These are phyloP conservation scores for Eptatretus burgeri DNA, from an alignment of 2,113 vertebrate species.

Conservation along the genomic window DNA sequence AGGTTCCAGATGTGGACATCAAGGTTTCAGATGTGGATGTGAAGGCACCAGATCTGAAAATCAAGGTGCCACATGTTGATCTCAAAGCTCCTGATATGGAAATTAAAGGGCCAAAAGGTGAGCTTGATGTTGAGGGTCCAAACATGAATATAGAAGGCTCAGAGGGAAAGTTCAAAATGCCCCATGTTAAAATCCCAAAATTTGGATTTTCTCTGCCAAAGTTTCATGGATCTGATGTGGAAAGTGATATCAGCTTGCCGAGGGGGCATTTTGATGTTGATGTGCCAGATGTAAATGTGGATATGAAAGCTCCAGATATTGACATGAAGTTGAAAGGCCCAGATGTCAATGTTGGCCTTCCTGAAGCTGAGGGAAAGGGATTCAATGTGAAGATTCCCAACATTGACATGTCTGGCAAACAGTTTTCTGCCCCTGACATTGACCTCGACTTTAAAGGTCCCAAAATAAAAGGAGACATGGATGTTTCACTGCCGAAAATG, in stretches of 20 bases:
- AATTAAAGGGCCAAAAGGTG: slow-evolving; percentile 9
- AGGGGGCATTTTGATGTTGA: too few relatives aligned
- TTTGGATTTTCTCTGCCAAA: slow-evolving; percentile 21
- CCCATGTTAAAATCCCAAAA: slow-evolving; percentile 18
- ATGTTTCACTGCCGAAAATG: neutral
- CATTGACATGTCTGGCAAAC: slow-evolving; percentile 12
- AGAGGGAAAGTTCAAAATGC: neutral
- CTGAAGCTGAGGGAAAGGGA: neutral
- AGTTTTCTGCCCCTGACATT: slow-evolving; percentile 8
- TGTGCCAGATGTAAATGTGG: slow-evolving; percentile 10
- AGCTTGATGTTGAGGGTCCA: slow-evolving; percentile 9
- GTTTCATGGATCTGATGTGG: too few relatives aligned
- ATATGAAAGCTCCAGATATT: slow-evolving; percentile 12
- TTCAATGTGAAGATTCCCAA: neutral
- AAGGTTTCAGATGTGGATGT: slow-evolving; percentile 15
- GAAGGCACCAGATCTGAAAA: too few relatives aligned
- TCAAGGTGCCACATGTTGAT: too few relatives aligned
- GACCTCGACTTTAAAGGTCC: neutral
- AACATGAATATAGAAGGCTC: slow-evolving; percentile 14
- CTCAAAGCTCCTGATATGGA: slow-evolving; percentile 7
- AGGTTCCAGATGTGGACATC: too few relatives aligned
- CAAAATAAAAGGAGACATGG: neutral
- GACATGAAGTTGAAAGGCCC: neutral
- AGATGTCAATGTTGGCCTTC: neutral
- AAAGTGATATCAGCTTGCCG: too few relatives aligned